Conservation (phyloP, 2,797 vertebrate genomes). For the Pachyuromys duprasi region DNA sequence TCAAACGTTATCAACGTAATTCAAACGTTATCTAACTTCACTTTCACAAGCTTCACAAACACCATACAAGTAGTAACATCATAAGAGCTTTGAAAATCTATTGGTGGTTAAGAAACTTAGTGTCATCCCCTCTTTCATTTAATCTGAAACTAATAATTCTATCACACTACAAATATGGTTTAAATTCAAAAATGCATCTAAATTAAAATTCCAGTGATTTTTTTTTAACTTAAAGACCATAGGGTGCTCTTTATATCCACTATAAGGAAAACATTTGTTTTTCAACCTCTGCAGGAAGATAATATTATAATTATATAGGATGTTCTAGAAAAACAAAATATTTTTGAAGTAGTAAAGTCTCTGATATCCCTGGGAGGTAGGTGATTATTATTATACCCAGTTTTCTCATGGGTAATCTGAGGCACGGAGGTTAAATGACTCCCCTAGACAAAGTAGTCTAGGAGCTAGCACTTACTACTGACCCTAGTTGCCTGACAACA, state of each 20-base stretch:
- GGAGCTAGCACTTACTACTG: not conserved
- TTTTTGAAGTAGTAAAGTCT: constrained; percentile 81
- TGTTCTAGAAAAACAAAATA: constrained; percentile 79
- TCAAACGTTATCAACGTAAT: too few relatives aligned
- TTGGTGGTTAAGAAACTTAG: constrained; percentile 57
- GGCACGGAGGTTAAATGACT: constrained; percentile 79
- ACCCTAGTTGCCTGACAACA: not conserved
- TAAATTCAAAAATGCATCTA: constrained; percentile 77
- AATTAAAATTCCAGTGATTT: constrained; percentile 79
- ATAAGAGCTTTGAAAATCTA: constrained; percentile 52
- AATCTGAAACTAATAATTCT: constrained; percentile 70
- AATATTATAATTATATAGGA: constrained; percentile 76
- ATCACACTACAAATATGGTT: constrained; percentile 69
- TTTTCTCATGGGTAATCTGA: constrained; percentile 78
- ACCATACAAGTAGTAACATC: constrained; percentile 44
- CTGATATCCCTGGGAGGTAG: constrained; percentile 83
- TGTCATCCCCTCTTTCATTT: constrained; percentile 40
- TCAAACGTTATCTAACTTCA: constrained; percentile 63
- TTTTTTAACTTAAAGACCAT: constrained; percentile 69
- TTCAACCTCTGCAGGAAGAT: constrained; percentile 74
- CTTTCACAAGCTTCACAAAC: constrained; percentile 62
- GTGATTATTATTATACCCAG: constrained; percentile 78
- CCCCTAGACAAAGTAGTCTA: constrained; percentile 32
- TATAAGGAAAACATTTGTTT: constrained; percentile 63
- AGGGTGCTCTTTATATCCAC: constrained; percentile 66